These are phyloP conservation scores for Brachyhypopomus gauderio DNA, from an alignment of 2,113 vertebrate species.

Conservation along the genomic window DNA sequence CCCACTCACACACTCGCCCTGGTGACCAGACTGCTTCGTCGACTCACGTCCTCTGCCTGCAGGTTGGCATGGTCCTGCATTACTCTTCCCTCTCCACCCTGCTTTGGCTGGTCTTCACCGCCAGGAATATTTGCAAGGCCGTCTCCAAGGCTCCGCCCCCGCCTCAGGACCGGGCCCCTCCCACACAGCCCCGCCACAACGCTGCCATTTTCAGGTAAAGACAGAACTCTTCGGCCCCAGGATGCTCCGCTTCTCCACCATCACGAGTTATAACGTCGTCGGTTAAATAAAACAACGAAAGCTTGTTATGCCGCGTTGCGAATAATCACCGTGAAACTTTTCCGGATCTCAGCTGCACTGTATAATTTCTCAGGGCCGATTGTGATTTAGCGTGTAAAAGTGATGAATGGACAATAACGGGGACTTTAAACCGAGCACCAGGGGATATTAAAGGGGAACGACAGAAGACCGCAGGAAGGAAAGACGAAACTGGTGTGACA, in stretches of 20 bases:
- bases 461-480: neutral
- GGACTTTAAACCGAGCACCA: neutral
- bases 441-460: neutral
- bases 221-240: too few species aligned
- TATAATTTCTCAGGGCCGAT: neutral
- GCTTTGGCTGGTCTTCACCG: constrained; percentile 90
- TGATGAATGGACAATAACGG: neutral
- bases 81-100: constrained; percentile 89
- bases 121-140: constrained; percentile 90
- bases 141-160: constrained; percentile 83
- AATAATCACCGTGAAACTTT: neutral
- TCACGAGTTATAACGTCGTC: neutral
- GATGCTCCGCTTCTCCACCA: too few species aligned
- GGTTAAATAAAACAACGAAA: neutral
- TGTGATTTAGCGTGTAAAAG: neutral
- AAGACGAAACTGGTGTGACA: constrained; percentile 26
- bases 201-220: constrained; percentile 86
- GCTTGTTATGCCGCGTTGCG: neutral
- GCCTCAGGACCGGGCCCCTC: constrained; percentile 73
- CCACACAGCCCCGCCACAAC: constrained; percentile 69
- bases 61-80: constrained; percentile 91
- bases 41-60: constrained; percentile 48
- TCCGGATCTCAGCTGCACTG: neutral
- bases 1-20: constrained; percentile 16
- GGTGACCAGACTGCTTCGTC: constrained; percentile 8